phyloP scores from a whole-genome alignment of 2,113 vertebrate species.

The Brienomyrus brachyistius region DNA sequence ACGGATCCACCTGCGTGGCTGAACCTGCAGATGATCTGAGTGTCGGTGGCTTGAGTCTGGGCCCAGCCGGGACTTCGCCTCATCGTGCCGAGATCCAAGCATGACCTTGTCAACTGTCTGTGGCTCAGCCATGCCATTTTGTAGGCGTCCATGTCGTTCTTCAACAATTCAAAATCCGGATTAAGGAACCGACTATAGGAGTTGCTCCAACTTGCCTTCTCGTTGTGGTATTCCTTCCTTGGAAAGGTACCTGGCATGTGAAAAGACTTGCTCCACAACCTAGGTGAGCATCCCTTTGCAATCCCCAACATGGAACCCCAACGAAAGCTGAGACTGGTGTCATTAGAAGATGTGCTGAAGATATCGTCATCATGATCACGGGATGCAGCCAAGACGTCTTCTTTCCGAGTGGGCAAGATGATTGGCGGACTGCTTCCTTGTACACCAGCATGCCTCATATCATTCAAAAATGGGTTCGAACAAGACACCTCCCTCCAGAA shows the following conservation, averaged over 20 bases:
- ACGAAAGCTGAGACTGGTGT: constrained; percentile 65
- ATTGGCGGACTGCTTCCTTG: constrained; percentile 50
- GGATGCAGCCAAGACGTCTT: constrained; percentile 55
- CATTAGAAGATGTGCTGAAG: constrained; percentile 77
- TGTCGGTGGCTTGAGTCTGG: constrained; percentile 82
- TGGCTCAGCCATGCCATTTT: constrained; percentile 93
- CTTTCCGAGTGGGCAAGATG: constrained; percentile 54
- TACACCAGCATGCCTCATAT: constrained; percentile 63
- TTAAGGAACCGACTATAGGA: constrained; percentile 51
- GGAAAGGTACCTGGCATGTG: constrained; percentile 74
- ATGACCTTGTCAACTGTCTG: constrained; percentile 82
- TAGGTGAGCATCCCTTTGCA: constrained; percentile 53
- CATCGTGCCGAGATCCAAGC: constrained; percentile 77
- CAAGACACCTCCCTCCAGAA: constrained; percentile 83
- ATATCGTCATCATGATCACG: constrained; percentile 60
- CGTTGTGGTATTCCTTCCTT: constrained; percentile 42
- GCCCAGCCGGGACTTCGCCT: constrained; percentile 85
- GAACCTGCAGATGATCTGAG: constrained; percentile 70
- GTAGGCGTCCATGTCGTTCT: constrained; percentile 83
- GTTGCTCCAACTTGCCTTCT: constrained; percentile 29
- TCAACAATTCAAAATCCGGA: constrained; percentile 73
- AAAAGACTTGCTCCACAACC: constrained; percentile 78
- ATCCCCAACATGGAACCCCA: constrained; percentile 49
- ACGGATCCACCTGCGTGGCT: constrained; percentile 74
- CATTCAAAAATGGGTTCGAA: constrained; percentile 88